phyloP scores from a whole-genome alignment of 1,140 invertebrate species.

The Brachionus calyciflorus region DNA sequence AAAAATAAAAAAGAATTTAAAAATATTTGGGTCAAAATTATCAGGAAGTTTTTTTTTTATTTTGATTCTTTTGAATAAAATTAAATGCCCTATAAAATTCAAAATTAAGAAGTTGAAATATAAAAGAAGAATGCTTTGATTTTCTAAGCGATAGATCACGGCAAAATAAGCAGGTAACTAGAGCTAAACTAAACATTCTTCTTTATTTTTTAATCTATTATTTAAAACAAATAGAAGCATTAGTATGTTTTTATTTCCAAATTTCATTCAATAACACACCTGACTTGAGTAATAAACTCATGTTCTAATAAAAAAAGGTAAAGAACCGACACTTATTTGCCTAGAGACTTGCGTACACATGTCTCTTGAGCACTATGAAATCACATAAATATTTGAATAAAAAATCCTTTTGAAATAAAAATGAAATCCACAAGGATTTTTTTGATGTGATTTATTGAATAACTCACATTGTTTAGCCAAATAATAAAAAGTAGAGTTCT shows the following conservation, averaged over 20 bases:
- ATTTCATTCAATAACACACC: slow-evolving; percentile 30
- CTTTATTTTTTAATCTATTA: too few species aligned
- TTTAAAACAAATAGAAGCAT: too few species aligned
- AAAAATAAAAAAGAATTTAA: slow-evolving; percentile 1
- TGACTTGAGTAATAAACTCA: not conserved
- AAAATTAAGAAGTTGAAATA: too few species aligned
- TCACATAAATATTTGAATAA: too few species aligned
- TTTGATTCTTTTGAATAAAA: not conserved
- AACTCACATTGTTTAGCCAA: too few species aligned
- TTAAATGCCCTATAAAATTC: slow-evolving; percentile 10
- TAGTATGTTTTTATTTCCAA: not conserved
- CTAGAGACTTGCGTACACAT: not conserved
- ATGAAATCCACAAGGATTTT: too few species aligned
- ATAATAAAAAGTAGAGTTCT: not conserved
- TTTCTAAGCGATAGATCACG: slow-evolving; percentile 30
- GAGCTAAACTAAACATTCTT: slow-evolving; percentile 40
- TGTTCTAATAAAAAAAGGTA: too few species aligned
- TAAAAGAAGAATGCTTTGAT: slow-evolving; percentile 40
- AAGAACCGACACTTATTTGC: too few species aligned
- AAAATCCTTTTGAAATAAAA: too few species aligned
- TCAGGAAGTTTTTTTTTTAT: slow-evolving; percentile 29
- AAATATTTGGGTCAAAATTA: slow-evolving; percentile 40
- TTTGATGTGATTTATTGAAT: slow-evolving; percentile 21
- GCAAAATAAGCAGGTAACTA: slow-evolving; percentile 34
- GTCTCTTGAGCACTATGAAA: not conserved